Evolutionary conservation across 1,140 invertebrate genomes (phyloP), one percentile per base, ranked within the genome.

Genomic region (Drosophila triauraria): DNA sequence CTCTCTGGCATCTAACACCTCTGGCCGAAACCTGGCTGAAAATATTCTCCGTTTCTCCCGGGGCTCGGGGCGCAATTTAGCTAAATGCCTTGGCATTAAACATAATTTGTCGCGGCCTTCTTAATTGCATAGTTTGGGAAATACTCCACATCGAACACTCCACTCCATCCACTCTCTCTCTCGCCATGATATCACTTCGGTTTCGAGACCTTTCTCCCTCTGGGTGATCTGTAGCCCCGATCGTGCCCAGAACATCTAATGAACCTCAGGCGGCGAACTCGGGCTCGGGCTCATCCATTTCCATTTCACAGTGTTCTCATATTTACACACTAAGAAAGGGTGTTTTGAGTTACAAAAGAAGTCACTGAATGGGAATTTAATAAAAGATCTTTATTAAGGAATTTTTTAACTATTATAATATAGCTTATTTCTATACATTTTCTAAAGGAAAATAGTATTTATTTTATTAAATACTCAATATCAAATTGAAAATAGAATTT

Each of bases 171-270:
- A 51, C 42, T 42, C 27, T 58, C 65, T 72, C 30, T 58, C 38
- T 48, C 20, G 17, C 23, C 59, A 44, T 44, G 40, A 64, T 64
- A 44, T 64, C 53, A 32, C 32, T 70, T 20, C 17, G 27, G 35
- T 56, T 38, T 32, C 46, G 4, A 61, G 62, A 75, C 60, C 60
- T 76, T 76, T 76, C 54, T 64, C 48, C 54, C 53, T 64, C 53
- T 54, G 51, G 71, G 46, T 69, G 48, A 68, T 68, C 40, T 75
- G 63, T 75, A 62, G 56, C 40, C 43, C 47, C 43, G 43, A 72
- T 82, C 82, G 83, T 86, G 82, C 79, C 47, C 27, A 47, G 50
- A 63, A 60, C 48, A 65, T 50, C 70, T 82, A 86, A 86, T 86
- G 78, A 82, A 82, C 69, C 69, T 48, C 40, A 44, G 47, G 12